Base-by-base conservation (phyloP, 1,140 invertebrate genomes). In the Caenorhabditis brenneri region DNA sequence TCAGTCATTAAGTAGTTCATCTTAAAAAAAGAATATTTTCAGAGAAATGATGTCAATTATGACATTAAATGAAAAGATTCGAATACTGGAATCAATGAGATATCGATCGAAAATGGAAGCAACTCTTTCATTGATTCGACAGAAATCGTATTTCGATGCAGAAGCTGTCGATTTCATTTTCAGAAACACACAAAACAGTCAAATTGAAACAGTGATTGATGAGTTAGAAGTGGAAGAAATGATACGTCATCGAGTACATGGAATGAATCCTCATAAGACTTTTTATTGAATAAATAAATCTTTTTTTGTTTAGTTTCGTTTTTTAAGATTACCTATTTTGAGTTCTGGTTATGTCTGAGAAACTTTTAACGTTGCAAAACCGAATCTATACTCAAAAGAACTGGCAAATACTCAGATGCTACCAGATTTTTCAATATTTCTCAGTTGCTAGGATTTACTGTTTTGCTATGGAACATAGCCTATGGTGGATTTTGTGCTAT, bases 121-220 rank as follows among this genome's bases (percentile, higher is more conserved):
- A 42, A 74, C 22, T 22, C 65, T 74, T 7, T 74, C 65, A 3
- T 31, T 74, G 19, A 74, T 74, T 27, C 33, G 65, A n/a, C 65
- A 74, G n/a, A 74, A 74, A 74, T 74, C 65, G 15, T 74, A 74
- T 74, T 74, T 46, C 36, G 65, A 74, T 24, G 65, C 33, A 31
- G 33, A 74, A 7, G 65, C 65, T 10, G 33, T 46, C 15, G 65
- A 74, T 42, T 74, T 74, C 24, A 74, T 74, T 42, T 9, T 74
- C n/a, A 29, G 42, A 46, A 74, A 74, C 9, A 19, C 36, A 12
- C 29, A 12, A 15, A 46, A 33, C 4, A 15, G 33, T 46, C 16
- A 74, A 74, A 42, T 46, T 29, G 65, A 74, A 2, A 29, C 65
- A 27, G 53, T 55, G 22, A 55, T 10, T 55, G 53, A 55, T 55